phyloP scores from a whole-genome alignment of 2,888 invertebrate species.

The Drepanosiphum platanoidis region DNA sequence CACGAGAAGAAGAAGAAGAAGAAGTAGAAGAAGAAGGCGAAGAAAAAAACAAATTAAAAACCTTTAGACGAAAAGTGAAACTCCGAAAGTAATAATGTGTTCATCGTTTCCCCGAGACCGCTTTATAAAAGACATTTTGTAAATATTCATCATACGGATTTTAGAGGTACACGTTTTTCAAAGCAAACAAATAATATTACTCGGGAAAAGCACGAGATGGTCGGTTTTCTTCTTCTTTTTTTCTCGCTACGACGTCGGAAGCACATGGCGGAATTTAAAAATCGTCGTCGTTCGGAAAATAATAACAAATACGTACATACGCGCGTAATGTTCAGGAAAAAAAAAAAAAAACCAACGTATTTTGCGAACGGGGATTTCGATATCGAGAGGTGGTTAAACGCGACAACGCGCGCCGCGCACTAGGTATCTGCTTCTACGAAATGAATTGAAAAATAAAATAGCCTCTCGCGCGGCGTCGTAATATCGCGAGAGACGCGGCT shows the following conservation, averaged over 20 bases:
- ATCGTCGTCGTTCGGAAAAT: background rate
- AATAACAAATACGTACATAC: background rate
- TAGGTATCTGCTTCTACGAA: no score
- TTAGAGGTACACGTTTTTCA: background rate
- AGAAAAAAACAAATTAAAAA: background rate
- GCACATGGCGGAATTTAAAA: background rate
- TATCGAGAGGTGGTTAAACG: conserved; percentile 15
- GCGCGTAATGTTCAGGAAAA: background rate
- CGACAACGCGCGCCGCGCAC: background rate
- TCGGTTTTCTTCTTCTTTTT: conserved; percentile 2
- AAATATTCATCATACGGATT: conserved; percentile 43
- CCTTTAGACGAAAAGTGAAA: background rate
- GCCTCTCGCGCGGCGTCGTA: no score
- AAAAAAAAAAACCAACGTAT: no score
- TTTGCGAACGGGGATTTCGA: conserved; percentile 2
- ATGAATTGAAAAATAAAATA: conserved; percentile 24
- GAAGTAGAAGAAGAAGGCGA: no score
- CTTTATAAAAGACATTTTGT: conserved; percentile 12
- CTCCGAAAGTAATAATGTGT: background rate
- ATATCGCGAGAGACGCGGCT: background rate
- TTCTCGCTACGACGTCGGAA: no score
- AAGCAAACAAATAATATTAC: conserved; percentile 15
- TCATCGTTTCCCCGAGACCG: background rate
- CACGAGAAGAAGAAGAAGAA: no score
- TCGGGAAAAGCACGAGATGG: background rate